Evolutionary conservation across 2,113 vertebrate species (phyloP).

Genomic region (Galeopterus variegatus): DNA sequence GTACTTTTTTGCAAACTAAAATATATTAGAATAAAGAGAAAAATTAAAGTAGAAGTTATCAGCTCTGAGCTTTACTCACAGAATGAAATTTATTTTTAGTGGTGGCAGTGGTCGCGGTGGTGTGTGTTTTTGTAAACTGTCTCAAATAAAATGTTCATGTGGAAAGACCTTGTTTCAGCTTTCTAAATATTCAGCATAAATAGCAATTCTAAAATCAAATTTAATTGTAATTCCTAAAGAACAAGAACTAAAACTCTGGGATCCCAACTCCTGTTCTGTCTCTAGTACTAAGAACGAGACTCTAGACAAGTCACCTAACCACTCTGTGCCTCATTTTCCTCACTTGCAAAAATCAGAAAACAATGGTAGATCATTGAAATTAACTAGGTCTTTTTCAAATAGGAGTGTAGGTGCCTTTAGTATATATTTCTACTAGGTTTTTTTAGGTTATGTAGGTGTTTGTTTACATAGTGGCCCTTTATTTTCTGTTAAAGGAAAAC

Average conservation of each 20-base stretch:
- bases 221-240: conserved; percentile 34
- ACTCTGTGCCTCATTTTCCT: neutral
- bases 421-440: neutral
- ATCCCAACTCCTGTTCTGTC: neutral
- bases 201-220: neutral
- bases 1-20: neutral
- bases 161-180: neutral
- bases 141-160: conserved; percentile 4
- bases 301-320: neutral
- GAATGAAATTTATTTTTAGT: neutral
- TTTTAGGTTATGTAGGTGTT: conserved; percentile 8
- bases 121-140: neutral
- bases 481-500: conserved; percentile 72
- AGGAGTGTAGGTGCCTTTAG: neutral
- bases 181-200: neutral
- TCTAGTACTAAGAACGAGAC: neutral
- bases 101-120: neutral
- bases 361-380: neutral
- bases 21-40: neutral
- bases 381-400: neutral
- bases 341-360: neutral
- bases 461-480: conserved; percentile 63
- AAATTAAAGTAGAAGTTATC: neutral
- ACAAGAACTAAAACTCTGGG: neutral
- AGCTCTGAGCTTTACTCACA: neutral